A percentile compares a stretch with the other conserved stretches of the same genome.
These are phyloP conservation scores for Platanista minor DNA, from an alignment of 2,113 vertebrate species.

Conservation along the genomic window DNA sequence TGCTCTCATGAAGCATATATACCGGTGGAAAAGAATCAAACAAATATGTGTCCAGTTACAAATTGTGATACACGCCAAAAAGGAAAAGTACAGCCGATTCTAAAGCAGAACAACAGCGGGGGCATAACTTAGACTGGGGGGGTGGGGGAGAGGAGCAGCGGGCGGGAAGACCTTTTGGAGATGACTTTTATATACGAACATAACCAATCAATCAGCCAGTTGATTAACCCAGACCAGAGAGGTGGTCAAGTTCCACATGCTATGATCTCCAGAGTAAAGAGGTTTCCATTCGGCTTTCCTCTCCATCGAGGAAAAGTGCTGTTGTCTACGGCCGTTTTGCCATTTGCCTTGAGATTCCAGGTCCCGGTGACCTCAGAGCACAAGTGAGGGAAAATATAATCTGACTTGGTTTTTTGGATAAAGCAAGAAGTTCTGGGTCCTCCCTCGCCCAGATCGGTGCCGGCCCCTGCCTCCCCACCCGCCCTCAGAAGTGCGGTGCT, in stretches of 20 bases:
- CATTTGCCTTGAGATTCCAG: background rate
- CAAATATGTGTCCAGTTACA: background rate
- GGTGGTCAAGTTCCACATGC: background rate
- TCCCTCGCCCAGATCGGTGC: background rate
- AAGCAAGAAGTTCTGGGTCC: constrained; percentile 24
- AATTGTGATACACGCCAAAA: background rate
- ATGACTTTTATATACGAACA: background rate
- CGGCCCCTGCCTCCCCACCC: background rate
- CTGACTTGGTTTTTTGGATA: background rate
- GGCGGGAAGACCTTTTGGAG: background rate
- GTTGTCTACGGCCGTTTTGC: constrained; percentile 48
- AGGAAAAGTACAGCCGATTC: background rate
- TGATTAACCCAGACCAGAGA: background rate
- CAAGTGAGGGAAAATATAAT: background rate
- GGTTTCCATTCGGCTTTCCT: background rate
- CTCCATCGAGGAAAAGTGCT: background rate
- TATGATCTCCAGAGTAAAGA: background rate
- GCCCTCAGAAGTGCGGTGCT: constrained; percentile 38
- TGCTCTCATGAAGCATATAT: background rate
- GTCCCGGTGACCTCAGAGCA: background rate
- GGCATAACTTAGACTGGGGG: background rate
- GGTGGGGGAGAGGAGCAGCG: background rate
- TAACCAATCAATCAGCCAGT: background rate
- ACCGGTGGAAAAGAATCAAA: background rate
- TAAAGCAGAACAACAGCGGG: background rate